Evolutionary conservation across 2,888 invertebrate species (phyloP).

Genomic region (Sesia bembeciformis): DNA sequence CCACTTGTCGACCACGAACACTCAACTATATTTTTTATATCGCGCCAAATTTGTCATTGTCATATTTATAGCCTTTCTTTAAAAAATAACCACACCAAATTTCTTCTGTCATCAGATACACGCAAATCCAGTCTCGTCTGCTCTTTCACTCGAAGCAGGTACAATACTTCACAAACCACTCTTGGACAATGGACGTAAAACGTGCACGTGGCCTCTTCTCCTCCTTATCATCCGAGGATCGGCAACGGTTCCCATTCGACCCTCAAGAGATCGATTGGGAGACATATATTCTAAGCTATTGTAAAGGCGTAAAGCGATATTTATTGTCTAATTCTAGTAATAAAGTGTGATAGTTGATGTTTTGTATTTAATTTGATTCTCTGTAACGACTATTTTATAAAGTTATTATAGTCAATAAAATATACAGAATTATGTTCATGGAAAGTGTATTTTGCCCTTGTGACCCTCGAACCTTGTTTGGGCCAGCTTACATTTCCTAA

Average conservation of each 20-base stretch:
- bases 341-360: not conserved
- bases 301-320: conserved; percentile 84
- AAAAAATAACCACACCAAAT: no score
- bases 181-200: conserved; percentile 86
- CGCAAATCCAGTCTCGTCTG: conserved; percentile 82
- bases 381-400: no score
- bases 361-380: no score
- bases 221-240: conserved; percentile 75
- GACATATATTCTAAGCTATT: conserved; percentile 85
- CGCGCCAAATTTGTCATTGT: no score
- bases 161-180: conserved; percentile 84
- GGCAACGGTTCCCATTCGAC: conserved; percentile 84
- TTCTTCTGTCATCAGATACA: conserved; percentile 67
- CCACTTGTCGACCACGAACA: no score
- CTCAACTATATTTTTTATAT: no score
- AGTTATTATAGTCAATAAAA: no score
- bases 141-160: conserved; percentile 77
- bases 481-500: no score
- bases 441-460: no score
- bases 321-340: conserved; percentile 4
- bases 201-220: conserved; percentile 77
- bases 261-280: conserved; percentile 85
- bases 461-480: no score
- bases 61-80: no score
- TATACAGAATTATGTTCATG: no score